These are phyloP conservation scores for Lasioglossum figueresi DNA, from an alignment of 2,888 invertebrate species.

Conservation along the genomic window DNA sequence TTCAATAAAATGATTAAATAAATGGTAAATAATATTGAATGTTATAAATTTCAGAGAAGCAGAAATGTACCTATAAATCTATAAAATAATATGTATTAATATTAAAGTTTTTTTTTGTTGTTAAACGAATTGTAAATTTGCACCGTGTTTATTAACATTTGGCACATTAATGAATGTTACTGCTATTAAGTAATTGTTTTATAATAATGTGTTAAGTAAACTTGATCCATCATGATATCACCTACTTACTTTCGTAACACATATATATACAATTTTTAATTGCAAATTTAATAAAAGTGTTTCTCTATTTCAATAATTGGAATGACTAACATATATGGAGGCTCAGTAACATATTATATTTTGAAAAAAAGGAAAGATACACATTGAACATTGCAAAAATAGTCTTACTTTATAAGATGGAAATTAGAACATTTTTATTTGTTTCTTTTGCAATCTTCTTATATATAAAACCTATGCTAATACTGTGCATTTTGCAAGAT, in stretches of 20 bases:
- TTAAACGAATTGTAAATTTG: conserved; percentile 48
- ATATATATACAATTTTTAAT: conserved; percentile 24
- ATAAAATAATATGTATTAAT: conserved; percentile 10
- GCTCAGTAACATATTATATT: conserved; percentile 29
- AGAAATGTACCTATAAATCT: conserved; percentile 14
- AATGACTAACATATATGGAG: conserved; percentile 38
- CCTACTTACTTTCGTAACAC: conserved; percentile 19
- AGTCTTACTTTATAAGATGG: conserved; percentile 27
- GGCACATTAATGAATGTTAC: conserved; percentile 45
- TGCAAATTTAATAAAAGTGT: conserved; percentile 27
- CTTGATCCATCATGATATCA: conserved; percentile 18
- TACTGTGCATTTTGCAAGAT: conserved; percentile 45
- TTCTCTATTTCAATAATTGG: conserved; percentile 32
- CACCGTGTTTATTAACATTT: conserved; percentile 37
- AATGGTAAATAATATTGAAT: conserved; percentile 14
- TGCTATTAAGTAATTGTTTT: conserved; percentile 34
- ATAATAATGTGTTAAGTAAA: conserved; percentile 24
- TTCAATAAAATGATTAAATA: conserved; percentile 22
- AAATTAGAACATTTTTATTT: conserved; percentile 46
- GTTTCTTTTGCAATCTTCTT: conserved; percentile 15
- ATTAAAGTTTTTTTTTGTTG: neutral
- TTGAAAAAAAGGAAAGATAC: conserved; percentile 4
- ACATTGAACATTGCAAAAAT: conserved; percentile 33
- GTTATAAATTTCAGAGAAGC: neutral
- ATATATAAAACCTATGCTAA: conserved; percentile 51